Evolutionary conservation across 2,113 vertebrate species (phyloP), one percentile per base, ranked within the genome.

Genomic region (Hypomesus transpacificus): DNA sequence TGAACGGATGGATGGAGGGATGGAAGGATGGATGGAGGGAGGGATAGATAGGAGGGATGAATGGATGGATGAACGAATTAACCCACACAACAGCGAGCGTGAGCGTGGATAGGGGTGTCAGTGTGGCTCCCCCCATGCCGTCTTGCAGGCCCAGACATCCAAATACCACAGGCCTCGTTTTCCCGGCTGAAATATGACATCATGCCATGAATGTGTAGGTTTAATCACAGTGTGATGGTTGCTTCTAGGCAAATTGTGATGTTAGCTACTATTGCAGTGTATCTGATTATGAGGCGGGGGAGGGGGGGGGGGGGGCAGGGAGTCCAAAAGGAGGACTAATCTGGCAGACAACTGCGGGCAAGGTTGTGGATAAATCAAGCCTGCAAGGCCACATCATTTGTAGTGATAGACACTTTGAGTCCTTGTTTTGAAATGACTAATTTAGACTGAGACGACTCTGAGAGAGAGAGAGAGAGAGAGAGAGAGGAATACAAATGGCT

Each of bases 191-290:
- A 21, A 21, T 21, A 74, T 76, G 51, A 34, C 58, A 76, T 70
- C 8, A 61, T 1, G 80, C 70, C n/a, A n/a, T 51, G 69, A 77
- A 75, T 76, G 28, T 53, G 74, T 77, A 68, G 70, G 67, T 81
- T 80, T 82, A 80, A 82, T 80, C 77, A 73, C 70, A 71, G 20
- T 50, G 62, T 69, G 66, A 66, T n/a, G 0, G 0, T 6, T 39
- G 70, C 73, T 80, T 79, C 51, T 54, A 0, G 65, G 66, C 61
- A 65, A 51, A 61, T 69, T 74, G 74, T 26, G 1, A 67, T 72
- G 68, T 70, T 69, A 28, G n/a, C 57, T 13, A 46, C 39, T 46
- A 13, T 64, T 16, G 18, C 31, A 22, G 57, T 66, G 11, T 64
- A 52, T 17, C 20, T 8, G 39, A 24, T 52, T 24, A 50, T 18